Evolutionary conservation across 1,140 invertebrate species (phyloP).

Genomic region (Varroa destructor): DNA sequence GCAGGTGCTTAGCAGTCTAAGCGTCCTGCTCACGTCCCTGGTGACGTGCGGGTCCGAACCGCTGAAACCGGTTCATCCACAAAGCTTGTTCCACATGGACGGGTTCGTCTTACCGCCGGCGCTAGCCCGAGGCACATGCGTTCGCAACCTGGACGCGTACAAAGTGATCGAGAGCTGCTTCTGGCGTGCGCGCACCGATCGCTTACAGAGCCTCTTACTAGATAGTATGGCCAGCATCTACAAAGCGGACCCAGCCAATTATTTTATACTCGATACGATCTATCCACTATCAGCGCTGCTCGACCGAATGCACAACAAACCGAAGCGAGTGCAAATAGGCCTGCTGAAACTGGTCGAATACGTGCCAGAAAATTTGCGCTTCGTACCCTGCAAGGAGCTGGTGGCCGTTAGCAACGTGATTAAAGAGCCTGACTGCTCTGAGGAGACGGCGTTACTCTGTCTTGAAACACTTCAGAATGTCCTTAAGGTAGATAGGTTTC

Average conservation of each 20-base stretch:
- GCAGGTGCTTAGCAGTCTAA: conserved; percentile 78
- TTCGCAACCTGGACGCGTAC: conserved; percentile 87
- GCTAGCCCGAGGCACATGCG: conserved; percentile 64
- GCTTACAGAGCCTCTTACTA: conserved; percentile 72
- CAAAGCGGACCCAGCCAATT: conserved; percentile 93
- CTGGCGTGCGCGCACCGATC: conserved; percentile 50
- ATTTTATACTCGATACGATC: conserved; percentile 92
- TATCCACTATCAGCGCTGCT: conserved; percentile 89
- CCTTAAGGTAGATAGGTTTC: conserved; percentile 44
- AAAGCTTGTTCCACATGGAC: conserved; percentile 76
- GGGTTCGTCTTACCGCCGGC: conserved; percentile 81
- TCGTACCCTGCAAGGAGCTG: conserved; percentile 96
- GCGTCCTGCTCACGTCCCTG: conserved; percentile 78
- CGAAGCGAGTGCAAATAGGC: conserved; percentile 64
- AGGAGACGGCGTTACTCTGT: conserved; percentile 49
- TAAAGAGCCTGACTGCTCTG: conserved; percentile 47
- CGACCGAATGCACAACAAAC: conserved; percentile 82
- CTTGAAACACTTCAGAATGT: conserved; percentile 77
- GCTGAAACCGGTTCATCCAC: conserved; percentile 49
- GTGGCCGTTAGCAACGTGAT: conserved; percentile 85
- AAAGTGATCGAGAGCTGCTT: conserved; percentile 82
- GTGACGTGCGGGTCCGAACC: conserved; percentile 84
- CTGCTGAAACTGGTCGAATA: conserved; percentile 82
- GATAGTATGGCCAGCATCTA: conserved; percentile 93
- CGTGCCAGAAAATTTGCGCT: conserved; percentile 89